Base-by-base conservation (phyloP, 2,888 invertebrate genomes). In the Anaspis maculata region DNA sequence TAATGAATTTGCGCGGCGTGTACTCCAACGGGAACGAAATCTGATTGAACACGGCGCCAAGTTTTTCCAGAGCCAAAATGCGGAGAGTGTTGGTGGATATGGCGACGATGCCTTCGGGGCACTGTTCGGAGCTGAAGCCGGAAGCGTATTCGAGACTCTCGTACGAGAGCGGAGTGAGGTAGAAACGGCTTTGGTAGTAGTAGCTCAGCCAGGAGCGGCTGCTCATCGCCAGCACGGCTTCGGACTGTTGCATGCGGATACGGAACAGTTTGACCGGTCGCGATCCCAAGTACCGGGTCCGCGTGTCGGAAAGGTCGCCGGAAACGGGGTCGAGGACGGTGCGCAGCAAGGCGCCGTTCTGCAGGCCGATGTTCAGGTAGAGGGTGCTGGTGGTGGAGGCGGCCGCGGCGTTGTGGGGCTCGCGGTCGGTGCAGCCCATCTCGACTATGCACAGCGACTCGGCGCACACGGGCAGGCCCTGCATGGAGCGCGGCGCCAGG, bases 21-120 rank as follows among this genome's bases (percentile, higher is more conserved):
- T 90, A 95, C 48, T 95, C 92, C 30, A 99, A 69, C 0, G 90
- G 89, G 54, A 90, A 83, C 3, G 87, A 85, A 14, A 90, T 83
- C 64, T 96, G 96, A 68, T 98, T 99, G 64, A 99, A 98, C 2
- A 98, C 94, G 0, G 95, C 96, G 0, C 98, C 98, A 2, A 98
- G 69, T 64, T 99, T 99, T 64, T 98, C 98, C 32, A 99, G 69
- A 0, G 97, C 96, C 63, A 98, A 76, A 74, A 98, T 99, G 57
- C 96, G 74, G 30, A 98, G 70, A 0, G 97, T 97, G 59, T 98
- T 98, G 1, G 94, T 90, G 0, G 96, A 94, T 61, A 99, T 98
- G 0, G 98, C 98, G 1, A 98, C 98, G 49, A 98, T 94, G 46
- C 98, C 98, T 66, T 98, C 98, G 1, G 95, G 92, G 71, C 98